These are phyloP conservation scores for Zaprionus vittiger DNA, from an alignment of 1,140 invertebrate genomes.

Conservation along the genomic window DNA sequence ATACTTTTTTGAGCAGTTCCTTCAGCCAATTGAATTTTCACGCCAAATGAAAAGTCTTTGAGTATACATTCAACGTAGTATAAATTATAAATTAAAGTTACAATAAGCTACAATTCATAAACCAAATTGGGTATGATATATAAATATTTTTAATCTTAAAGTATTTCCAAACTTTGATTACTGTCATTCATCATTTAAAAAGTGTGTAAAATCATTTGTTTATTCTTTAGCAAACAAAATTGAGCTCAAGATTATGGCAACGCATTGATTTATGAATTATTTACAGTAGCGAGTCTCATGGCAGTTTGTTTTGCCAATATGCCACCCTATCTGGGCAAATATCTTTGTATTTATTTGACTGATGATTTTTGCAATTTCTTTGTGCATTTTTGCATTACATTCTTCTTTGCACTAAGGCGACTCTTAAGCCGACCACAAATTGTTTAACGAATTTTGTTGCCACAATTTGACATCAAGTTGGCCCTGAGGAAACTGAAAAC, in stretches of 20 bases:
- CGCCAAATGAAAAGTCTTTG: too few relatives aligned
- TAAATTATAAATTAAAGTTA: too few relatives aligned
- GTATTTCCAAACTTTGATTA: neutral
- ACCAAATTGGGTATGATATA: too few relatives aligned
- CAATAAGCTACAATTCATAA: neutral
- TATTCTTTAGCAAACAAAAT: neutral
- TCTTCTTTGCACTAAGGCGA: constrained; percentile 36
- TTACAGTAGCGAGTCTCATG: constrained; percentile 1
- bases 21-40: too few relatives aligned
- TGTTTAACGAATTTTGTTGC: constrained; percentile 67
- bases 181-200: constrained; percentile 4
- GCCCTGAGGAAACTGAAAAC: constrained; percentile 19
- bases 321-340: neutral
- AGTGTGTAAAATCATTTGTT: neutral
- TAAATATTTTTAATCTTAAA: neutral
- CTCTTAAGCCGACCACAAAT: constrained; percentile 71
- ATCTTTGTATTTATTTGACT: neutral
- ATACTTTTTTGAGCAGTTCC: neutral
- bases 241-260: neutral
- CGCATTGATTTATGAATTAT: constrained; percentile 10
- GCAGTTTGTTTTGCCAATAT: neutral
- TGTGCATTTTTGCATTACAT: constrained; percentile 13
- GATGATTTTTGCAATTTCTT: constrained; percentile 15
- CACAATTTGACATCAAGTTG: constrained; percentile 48
- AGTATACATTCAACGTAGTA: too few relatives aligned